Conservation (phyloP, 2,888 invertebrate species). For the Herminia tarsipennalis region DNA sequence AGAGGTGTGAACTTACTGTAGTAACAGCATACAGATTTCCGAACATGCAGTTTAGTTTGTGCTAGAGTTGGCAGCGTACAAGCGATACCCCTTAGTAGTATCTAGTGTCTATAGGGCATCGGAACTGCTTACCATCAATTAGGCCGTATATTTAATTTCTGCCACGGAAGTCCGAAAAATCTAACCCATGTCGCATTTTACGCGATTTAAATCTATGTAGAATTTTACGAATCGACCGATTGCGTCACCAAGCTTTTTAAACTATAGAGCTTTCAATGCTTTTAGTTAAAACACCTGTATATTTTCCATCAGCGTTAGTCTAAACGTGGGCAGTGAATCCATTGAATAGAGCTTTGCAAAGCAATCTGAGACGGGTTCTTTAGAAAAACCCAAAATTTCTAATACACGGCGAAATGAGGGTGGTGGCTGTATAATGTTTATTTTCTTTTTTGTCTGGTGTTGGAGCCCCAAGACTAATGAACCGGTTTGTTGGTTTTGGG, state of each 20-base stretch:
- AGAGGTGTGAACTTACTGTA: too few relatives aligned
- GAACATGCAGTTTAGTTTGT: too few relatives aligned
- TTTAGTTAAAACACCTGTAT: conserved; percentile 30
- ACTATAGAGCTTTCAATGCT: conserved; percentile 15
- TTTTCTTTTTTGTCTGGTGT: conserved; percentile 64
- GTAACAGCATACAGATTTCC: too few relatives aligned
- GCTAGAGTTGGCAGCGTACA: too few relatives aligned
- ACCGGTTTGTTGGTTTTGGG: conserved; percentile 72
- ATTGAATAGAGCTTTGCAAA: conserved; percentile 13
- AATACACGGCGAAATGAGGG: conserved; percentile 51
- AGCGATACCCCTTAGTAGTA: too few relatives aligned
- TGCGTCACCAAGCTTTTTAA: conserved; percentile 32
- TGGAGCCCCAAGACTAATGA: conserved; percentile 62
- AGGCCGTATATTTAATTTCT: too few relatives aligned
- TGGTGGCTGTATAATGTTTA: conserved; percentile 55
- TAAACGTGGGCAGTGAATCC: conserved; percentile 13
- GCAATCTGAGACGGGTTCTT: conserved; percentile 12
- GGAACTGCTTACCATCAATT: too few relatives aligned
- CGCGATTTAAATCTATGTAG: conserved; percentile 20
- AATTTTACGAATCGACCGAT: conserved; percentile 3
- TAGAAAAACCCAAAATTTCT: conserved; percentile 41
- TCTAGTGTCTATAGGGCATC: too few relatives aligned
- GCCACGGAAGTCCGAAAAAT: too few relatives aligned
- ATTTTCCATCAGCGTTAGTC: conserved; percentile 29
- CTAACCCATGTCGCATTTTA: too few relatives aligned